Conservation (phyloP, 2,113 vertebrate species). For the Urocynchramus pylzowi region DNA sequence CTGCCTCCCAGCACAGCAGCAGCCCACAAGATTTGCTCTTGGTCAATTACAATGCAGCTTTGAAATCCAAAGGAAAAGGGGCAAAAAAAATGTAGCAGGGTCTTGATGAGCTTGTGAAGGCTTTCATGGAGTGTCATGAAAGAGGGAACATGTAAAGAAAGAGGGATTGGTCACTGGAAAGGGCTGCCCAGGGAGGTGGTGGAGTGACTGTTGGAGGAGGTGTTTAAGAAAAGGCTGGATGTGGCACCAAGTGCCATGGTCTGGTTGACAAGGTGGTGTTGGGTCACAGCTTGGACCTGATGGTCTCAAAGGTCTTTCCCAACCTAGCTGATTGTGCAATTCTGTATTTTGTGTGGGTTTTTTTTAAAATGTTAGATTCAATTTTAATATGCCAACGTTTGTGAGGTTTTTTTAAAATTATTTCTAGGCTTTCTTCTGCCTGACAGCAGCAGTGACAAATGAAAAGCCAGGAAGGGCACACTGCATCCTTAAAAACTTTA, state of each 20-base stretch:
- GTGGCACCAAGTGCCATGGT: neutral
- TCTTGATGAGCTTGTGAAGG: neutral
- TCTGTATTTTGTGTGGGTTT: neutral
- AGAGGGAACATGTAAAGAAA: neutral
- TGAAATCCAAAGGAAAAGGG: neutral
- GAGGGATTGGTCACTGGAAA: neutral
- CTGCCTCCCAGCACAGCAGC: neutral
- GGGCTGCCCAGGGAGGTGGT: neutral
- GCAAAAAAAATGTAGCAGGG: neutral
- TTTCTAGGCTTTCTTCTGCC: neutral
- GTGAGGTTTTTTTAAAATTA: neutral
- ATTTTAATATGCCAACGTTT: fast-evolving
- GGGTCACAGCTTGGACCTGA: fast-evolving
- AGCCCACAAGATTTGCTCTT: fast-evolving
- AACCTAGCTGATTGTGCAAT: neutral
- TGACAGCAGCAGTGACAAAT: neutral
- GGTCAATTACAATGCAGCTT: fast-evolving
- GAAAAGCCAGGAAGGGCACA: neutral
- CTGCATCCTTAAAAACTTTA: slow-evolving; percentile 21
- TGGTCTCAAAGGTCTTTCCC: neutral
- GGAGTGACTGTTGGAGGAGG: neutral
- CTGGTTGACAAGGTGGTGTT: neutral
- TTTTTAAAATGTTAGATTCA: neutral
- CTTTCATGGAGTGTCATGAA: neutral
- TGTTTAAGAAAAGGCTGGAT: neutral